These are phyloP conservation scores for Dipodomys merriami DNA, from an alignment of 2,113 vertebrate genomes.

Conservation along the genomic window DNA sequence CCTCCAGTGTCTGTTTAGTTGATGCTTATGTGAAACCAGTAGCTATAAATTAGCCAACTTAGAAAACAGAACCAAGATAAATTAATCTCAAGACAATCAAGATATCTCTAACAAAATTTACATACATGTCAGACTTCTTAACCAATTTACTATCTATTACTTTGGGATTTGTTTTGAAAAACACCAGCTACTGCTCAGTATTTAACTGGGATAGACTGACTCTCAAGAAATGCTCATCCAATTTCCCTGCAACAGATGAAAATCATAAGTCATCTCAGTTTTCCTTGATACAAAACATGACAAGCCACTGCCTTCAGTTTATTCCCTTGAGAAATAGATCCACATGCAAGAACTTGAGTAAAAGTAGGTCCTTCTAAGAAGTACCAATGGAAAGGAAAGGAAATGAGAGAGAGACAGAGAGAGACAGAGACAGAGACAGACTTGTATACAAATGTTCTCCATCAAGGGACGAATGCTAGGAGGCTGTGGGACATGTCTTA, in stretches of 20 bases:
- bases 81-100: slow-evolving; percentile 16
- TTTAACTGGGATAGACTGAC: slow-evolving; percentile 35
- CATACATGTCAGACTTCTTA: slow-evolving; percentile 47
- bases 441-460: neutral
- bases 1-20: neutral
- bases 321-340: neutral
- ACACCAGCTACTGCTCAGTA: neutral
- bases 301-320: neutral
- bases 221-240: slow-evolving; percentile 42
- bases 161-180: slow-evolving; percentile 40
- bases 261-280: neutral
- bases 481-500: neutral
- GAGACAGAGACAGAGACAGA: too few relatives aligned
- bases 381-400: accelerated
- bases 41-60: slow-evolving; percentile 3
- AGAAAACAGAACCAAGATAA: slow-evolving; percentile 44
- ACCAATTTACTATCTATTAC: slow-evolving; percentile 2
- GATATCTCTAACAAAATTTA: slow-evolving; percentile 56
- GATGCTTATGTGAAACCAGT: neutral
- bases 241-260: slow-evolving; percentile 2
- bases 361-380: neutral
- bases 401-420: neutral
- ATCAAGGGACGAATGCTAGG: too few relatives aligned
- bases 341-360: neutral
- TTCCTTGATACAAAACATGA: neutral